Conservation (phyloP, 2,113 vertebrate species). For the Eolophus roseicapilla region DNA sequence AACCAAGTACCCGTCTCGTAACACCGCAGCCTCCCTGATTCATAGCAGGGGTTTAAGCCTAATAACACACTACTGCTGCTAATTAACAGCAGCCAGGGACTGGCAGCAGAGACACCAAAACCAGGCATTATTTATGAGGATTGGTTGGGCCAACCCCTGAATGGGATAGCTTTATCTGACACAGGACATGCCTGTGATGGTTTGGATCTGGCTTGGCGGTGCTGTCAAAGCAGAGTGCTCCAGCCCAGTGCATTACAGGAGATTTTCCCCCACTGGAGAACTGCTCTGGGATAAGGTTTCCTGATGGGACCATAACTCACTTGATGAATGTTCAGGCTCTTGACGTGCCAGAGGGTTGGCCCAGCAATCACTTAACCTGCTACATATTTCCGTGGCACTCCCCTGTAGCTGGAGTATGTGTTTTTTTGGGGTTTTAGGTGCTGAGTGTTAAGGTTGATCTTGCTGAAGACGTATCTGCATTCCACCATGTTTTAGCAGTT, state of each 20-base stretch:
- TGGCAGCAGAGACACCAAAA: background rate
- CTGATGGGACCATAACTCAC: background rate
- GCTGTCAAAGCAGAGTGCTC: background rate
- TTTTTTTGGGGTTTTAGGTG: background rate
- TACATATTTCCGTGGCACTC: background rate
- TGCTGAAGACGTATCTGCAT: background rate
- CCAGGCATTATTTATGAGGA: background rate
- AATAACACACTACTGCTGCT: fast-evolving
- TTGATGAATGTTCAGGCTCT: background rate
- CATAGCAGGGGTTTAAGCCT: background rate
- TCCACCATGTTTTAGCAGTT: background rate
- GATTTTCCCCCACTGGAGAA: background rate
- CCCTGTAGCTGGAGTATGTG: background rate
- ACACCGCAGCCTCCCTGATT: background rate
- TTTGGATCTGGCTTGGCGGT: background rate
- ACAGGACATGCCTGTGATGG: background rate
- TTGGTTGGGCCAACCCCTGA: background rate
- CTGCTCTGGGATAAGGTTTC: background rate
- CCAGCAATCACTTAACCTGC: background rate
- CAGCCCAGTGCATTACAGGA: background rate
- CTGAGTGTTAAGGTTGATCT: background rate
- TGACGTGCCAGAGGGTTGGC: background rate
- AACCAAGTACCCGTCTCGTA: fast-evolving
- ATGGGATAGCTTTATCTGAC: fast-evolving
- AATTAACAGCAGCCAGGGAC: background rate